phyloP scores from a whole-genome alignment of 2,888 invertebrate genomes.

The Camptogramma bilineatum region DNA sequence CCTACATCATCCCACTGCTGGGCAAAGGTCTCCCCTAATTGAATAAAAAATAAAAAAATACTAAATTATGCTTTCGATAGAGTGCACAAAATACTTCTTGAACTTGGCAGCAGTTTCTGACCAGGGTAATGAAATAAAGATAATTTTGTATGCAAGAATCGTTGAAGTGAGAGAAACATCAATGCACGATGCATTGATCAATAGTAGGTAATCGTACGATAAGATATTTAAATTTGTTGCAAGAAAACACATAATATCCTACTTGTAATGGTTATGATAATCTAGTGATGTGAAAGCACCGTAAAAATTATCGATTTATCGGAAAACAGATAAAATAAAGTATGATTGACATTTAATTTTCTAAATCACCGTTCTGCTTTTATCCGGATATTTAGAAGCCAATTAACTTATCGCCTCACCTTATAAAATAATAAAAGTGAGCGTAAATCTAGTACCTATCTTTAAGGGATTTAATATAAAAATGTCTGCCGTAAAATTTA shows the following conservation, averaged over 20 bases:
- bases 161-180: too few relatives aligned
- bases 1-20: too few relatives aligned
- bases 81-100: too few relatives aligned
- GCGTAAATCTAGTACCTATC: conserved; percentile 31
- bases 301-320: conserved; percentile 32
- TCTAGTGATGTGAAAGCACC: conserved; percentile 32
- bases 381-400: conserved; percentile 26
- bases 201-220: background rate
- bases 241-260: background rate
- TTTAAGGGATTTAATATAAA: conserved; percentile 33
- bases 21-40: too few relatives aligned
- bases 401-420: conserved; percentile 34
- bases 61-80: too few relatives aligned
- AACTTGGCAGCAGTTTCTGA: too few relatives aligned
- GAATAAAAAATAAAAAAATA: too few relatives aligned
- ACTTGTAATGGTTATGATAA: conserved; percentile 8
- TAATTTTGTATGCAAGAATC: too few relatives aligned
- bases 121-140: background rate
- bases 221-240: background rate
- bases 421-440: conserved; percentile 35
- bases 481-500: conserved; percentile 33
- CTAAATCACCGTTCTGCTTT: conserved; percentile 27
- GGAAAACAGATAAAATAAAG: conserved; percentile 21
- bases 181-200: background rate
- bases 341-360: conserved; percentile 23